phyloP scores from a whole-genome alignment of 2,797 vertebrate species.

The Ambastaia sidthimunki region DNA sequence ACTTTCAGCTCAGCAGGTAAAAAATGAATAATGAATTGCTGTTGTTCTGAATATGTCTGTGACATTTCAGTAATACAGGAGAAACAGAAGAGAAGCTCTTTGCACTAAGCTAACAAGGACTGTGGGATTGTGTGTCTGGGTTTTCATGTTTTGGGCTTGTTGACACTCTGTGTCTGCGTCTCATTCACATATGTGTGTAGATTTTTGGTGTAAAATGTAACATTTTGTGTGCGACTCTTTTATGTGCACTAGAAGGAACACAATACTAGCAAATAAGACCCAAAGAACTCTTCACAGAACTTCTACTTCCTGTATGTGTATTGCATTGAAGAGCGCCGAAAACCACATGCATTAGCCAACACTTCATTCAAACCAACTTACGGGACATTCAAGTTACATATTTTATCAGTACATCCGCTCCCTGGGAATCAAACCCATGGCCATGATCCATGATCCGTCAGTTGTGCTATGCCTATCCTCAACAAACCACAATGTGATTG shows the following conservation, averaged over 20 bases:
- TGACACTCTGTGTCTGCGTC: background rate
- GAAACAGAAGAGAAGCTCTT: conserved; percentile 16
- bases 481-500: background rate
- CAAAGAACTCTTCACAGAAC: background rate
- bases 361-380: no score
- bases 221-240: no score
- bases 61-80: conserved; percentile 46
- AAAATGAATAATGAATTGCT: conserved; percentile 58
- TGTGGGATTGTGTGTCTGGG: conserved; percentile 1
- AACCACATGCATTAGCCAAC: no score
- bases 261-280: no score
- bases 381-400: no score
- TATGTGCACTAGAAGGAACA: no score
- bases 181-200: background rate
- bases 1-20: conserved; percentile 52
- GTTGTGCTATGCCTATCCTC: background rate
- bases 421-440: background rate
- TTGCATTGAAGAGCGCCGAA: no score
- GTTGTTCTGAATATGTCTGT: conserved; percentile 51
- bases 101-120: conserved; percentile 17
- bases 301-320: no score
- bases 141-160: background rate
- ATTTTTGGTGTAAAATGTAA: no score
- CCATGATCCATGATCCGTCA: background rate
- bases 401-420: no score